These are phyloP conservation scores for Hydrozoanthus gracilis DNA, from an alignment of 92 coral and sea anemone species.

Conservation along the genomic window DNA sequence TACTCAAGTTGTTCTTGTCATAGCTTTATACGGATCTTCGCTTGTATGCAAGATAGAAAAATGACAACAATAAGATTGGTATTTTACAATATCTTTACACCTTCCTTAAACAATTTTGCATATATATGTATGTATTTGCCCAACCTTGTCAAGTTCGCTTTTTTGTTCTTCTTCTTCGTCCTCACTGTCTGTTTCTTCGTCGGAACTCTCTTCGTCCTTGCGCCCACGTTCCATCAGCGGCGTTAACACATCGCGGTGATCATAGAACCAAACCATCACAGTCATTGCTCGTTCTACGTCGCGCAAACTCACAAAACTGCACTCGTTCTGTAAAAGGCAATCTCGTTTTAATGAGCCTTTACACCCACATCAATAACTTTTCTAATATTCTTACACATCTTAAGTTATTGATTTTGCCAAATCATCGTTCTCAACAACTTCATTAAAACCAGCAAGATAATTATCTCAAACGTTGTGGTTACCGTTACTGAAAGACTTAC, in stretches of 20 bases:
- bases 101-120: neutral
- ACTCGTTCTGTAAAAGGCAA: conserved; percentile 68
- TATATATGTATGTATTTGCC: neutral
- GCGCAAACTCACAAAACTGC: conserved; percentile 91
- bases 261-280: conserved; percentile 83
- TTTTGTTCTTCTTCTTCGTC: conserved; percentile 50
- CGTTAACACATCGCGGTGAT: conserved; percentile 60
- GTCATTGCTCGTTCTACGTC: conserved; percentile 96
- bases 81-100: neutral
- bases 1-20: no score
- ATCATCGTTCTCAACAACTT: no score
- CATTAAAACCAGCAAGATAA: no score
- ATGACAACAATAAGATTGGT: neutral
- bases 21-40: no score
- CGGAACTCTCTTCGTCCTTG: conserved; percentile 34
- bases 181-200: conserved; percentile 50
- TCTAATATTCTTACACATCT: no score
- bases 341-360: neutral
- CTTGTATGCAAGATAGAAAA: neutral
- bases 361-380: neutral
- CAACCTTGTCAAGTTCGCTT: conserved; percentile 12
- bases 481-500: conserved; percentile 27
- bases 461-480: neutral
- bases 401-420: no score
- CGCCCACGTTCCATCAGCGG: conserved; percentile 44